Evolutionary conservation across 1,140 invertebrate genomes (phyloP), one percentile per base, ranked within the genome.

Genomic region (Acromyrmex echinatior): DNA sequence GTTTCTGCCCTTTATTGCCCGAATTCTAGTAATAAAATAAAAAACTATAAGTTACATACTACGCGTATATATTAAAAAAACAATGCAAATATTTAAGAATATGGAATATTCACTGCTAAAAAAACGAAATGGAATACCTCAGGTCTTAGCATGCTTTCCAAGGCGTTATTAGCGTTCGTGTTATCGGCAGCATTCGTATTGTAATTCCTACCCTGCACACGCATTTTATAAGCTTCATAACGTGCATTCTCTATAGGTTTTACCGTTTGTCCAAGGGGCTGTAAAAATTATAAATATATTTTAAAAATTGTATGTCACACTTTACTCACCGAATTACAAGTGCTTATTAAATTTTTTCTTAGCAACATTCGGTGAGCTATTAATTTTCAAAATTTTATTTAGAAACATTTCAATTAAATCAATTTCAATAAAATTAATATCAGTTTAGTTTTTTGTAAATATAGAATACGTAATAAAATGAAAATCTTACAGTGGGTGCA

Each of bases 201-300:
- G 71, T 92, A 95, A 91, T 93, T 92, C 81, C 90, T 89, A 25
- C 93, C 92, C 78, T 92, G 90, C 79, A 96, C 95, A 10, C 97
- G 95, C 84, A 98, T 97, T 62, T 97, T 96, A 82, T 96, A 97
- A 0, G 97, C 97, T 93, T 97, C 97, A 53, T 97, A 95, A 25
- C 97, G 95, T n/a, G 96, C 96, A 93, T 98, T 97, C 86, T 96
- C 94, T 60, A 97, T 94, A 3, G 96, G 95, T 60, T 94, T 93
- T 0, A 95, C 88, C 0, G 87, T 88, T 66, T 95, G 93, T 9
- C 96, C 96, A 4, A 97, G 74, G 6, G 96, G 88, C 96, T 97
- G 88, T 45, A 4, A 92, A 7, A 79, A 62, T 49, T 63, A 90
- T 70, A 62, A 80, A 86, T 35, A 68, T 81, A 39, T 31, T 25